phyloP scores from a whole-genome alignment of 2,113 vertebrate species.

The Miniopterus natalensis region DNA sequence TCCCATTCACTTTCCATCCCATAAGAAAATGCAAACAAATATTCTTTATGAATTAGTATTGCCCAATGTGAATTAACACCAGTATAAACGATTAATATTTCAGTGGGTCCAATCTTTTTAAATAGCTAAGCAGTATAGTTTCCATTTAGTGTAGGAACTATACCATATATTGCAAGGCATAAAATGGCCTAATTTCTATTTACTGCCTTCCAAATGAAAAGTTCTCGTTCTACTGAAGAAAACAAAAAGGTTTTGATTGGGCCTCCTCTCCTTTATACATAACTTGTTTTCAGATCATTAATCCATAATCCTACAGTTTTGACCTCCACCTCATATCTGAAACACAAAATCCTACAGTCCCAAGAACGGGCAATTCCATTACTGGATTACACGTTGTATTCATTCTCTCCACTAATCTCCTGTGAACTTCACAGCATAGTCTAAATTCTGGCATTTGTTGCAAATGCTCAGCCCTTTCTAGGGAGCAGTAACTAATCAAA shows the following conservation, averaged over 20 bases:
- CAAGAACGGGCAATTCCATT: neutral
- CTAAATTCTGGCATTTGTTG: too few relatives aligned
- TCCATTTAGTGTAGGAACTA: neutral
- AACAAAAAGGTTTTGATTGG: too few relatives aligned
- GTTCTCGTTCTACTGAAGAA: too few relatives aligned
- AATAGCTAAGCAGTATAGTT: neutral
- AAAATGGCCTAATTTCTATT: neutral
- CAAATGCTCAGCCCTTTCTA: too few relatives aligned
- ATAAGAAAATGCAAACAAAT: neutral
- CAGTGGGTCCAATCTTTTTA: neutral
- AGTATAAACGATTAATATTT: neutral
- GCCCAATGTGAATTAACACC: neutral
- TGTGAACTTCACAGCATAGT: too few relatives aligned
- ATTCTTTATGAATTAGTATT: neutral
- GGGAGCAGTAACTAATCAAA: conserved; percentile 59
- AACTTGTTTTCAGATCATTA: conserved; percentile 16
- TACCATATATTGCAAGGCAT: accelerated
- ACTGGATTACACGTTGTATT: neutral
- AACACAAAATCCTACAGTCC: neutral
- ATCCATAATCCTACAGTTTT: neutral
- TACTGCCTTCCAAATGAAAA: too few relatives aligned
- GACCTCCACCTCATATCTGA: neutral
- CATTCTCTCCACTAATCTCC: too few relatives aligned
- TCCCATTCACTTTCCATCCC: neutral
- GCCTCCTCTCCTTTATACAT: neutral